Evolutionary conservation across 1,140 invertebrate species (phyloP).

Genomic region (Lepidurus couesii): DNA sequence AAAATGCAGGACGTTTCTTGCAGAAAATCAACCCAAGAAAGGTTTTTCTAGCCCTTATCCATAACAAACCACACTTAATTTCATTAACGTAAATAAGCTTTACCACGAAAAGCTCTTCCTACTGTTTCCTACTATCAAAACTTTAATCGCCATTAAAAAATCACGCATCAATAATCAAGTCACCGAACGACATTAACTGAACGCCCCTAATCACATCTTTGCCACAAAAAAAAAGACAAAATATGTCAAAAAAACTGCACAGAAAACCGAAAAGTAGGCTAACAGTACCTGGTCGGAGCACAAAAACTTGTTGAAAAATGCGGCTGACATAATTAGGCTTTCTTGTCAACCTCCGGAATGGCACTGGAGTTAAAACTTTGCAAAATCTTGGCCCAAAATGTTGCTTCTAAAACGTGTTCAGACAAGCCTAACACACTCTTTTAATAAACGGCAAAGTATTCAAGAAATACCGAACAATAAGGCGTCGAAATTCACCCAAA

Average conservation of each 20-base stretch:
- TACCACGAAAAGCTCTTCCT: no score
- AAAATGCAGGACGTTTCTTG: no score
- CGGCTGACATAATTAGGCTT: neutral
- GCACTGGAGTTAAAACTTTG: neutral
- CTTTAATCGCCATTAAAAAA: no score
- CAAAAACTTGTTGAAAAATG: neutral
- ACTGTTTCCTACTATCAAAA: no score
- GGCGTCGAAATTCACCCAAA: neutral
- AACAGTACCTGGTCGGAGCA: neutral
- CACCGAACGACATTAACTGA: no score
- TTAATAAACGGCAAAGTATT: neutral
- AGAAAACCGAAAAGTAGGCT: neutral
- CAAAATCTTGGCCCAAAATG: neutral
- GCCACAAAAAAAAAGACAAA: neutral
- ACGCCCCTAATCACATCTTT: neutral
- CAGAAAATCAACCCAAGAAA: no score
- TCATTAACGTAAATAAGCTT: no score
- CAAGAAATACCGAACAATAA: neutral
- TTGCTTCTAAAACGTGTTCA: no score
- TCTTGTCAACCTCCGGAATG: slow-evolving; percentile 1
- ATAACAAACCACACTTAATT: no score
- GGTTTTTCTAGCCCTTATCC: no score
- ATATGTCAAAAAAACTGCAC: neutral
- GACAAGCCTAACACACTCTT: no score
- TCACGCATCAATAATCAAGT: no score